Evolutionary conservation across 64 coral and sea anemone genomes (phyloP).

Genomic region (Hydrozoanthus tunicans): DNA sequence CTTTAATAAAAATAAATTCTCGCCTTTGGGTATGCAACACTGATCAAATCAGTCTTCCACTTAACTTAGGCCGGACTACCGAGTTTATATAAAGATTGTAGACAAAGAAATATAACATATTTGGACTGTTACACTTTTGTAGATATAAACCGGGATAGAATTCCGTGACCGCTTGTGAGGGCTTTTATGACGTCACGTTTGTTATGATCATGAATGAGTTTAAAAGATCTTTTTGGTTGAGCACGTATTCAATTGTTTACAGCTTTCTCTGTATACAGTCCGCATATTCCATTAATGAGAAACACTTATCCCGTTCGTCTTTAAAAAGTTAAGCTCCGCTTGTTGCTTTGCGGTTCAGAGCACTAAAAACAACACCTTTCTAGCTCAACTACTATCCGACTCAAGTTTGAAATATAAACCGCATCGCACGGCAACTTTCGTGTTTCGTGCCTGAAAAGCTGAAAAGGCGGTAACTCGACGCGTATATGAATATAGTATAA

Average conservation of each 20-base stretch:
- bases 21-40: no score
- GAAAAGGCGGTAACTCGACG: not conserved
- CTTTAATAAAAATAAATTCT: no score
- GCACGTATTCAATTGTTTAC: not conserved
- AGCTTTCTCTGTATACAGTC: not conserved
- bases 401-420: not conserved
- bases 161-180: no score
- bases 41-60: no score
- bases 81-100: no score
- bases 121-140: no score
- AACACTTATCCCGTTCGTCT: not conserved
- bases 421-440: not conserved
- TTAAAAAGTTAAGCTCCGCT: not conserved
- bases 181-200: no score
- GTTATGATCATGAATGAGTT: not conserved
- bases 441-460: conserved; percentile 26
- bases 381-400: not conserved
- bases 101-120: no score
- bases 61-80: no score
- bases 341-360: not conserved
- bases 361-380: not conserved
- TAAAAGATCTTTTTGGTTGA: not conserved
- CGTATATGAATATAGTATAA: not conserved
- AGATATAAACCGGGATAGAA: no score
- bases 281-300: not conserved